Base-by-base conservation (phyloP, 2,797 vertebrate genomes). In the Scarus forsteni region DNA sequence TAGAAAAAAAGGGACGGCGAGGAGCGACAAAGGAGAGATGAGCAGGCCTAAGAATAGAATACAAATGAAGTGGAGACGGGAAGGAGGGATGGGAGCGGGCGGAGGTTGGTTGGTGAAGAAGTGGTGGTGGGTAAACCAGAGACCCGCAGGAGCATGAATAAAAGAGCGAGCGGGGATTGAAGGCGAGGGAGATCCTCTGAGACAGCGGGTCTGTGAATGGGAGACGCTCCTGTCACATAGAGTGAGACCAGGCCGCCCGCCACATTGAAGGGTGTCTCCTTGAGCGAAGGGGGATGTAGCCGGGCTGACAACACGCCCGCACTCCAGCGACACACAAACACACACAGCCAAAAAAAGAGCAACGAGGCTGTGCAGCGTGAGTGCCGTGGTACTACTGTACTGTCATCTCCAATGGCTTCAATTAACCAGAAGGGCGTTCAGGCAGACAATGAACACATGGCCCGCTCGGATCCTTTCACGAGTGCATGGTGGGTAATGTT, bases 131-230 rank as follows among this genome's bases (percentile, higher is more conserved):
- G 4, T 27, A 49, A 39, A 35, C 15, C 39, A 55, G 68, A 64
- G 82, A 79, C 77, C 77, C 49, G 53, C 73, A 81, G 84, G 60
- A 72, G 82, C 89, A 89, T 89, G 84, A 88, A 91, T 91, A 89
- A 91, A 88, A 86, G 85, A 89, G 75, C 55, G 79, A 80, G 85
- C 53, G 76, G 27, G 83, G 91, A 89, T 48, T 88, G 88, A 88
- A 82, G 76, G 88, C 51, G 44, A 80, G 70, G 84, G 88, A 90
- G 81, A 91, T 92, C 69, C 83, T 86, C 77, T 77, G 60, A 61
- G 91, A 90, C 89, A 91, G 81, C 48, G 7, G 65, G 57, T 34
- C 75, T 61, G 82, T 70, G 81, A 85, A 79, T 44, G 75, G 77
- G 70, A 79, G 77, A 73, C 19, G 83, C 80, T 85, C 84, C 62